A percentile compares a stretch with the other conserved stretches of the same genome.
These are phyloP conservation scores for Mycteria americana DNA, from an alignment of 2,797 vertebrate genomes.

Conservation along the genomic window DNA sequence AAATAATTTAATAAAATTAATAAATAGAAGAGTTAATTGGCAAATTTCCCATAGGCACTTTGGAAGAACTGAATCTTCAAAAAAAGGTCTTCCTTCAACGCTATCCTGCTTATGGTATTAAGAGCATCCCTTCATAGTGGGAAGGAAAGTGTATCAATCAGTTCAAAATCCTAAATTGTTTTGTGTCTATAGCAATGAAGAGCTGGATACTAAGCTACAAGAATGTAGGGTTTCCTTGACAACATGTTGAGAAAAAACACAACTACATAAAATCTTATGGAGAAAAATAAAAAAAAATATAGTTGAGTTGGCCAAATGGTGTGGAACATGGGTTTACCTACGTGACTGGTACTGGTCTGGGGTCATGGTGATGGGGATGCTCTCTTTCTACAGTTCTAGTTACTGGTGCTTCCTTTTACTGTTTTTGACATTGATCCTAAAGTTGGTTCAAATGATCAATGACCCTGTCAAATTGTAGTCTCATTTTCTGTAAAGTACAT, in stretches of 20 bases:
- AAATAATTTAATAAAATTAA: neutral
- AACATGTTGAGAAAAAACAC: constrained; percentile 71
- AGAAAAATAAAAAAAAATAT: neutral
- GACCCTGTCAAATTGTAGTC: neutral
- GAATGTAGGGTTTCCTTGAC: constrained; percentile 83
- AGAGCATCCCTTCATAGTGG: neutral
- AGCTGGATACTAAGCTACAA: constrained; percentile 66
- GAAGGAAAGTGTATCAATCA: constrained; percentile 4
- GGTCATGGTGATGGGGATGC: fast-evolving
- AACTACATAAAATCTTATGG: constrained; percentile 15
- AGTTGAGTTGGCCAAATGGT: neutral
- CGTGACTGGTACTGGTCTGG: neutral
- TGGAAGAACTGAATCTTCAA: neutral
- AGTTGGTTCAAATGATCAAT: neutral
- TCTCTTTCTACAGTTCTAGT: neutral
- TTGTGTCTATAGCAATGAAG: constrained; percentile 80
- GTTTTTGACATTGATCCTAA: neutral
- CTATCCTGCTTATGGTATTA: neutral
- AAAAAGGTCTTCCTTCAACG: neutral
- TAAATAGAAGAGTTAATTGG: neutral
- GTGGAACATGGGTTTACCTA: neutral
- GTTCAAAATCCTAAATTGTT: constrained; percentile 59
- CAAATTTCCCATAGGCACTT: neutral
- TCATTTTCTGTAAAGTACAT: neutral
- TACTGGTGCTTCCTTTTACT: neutral